Percentiles rank a stretch among this genome's conserved stretches.
Conservation (phyloP, 2,888 invertebrate genomes). For the Allacma fusca region DNA sequence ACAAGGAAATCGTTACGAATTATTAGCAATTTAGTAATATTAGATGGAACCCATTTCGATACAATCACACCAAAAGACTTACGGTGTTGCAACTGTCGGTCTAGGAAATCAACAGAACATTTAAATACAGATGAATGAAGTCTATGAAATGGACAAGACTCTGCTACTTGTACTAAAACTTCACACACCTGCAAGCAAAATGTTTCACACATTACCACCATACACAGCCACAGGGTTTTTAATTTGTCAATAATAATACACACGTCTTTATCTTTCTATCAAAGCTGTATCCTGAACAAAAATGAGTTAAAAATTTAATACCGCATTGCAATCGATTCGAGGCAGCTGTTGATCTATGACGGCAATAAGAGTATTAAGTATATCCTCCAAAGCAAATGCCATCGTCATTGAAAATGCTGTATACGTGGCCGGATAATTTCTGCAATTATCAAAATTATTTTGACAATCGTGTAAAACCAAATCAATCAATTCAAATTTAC, state of each 20-base stretch:
- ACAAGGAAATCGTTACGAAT: neutral
- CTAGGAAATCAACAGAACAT: conserved; percentile 30
- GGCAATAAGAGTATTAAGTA: conserved; percentile 33
- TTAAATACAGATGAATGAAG: conserved; percentile 42
- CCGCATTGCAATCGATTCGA: conserved; percentile 31
- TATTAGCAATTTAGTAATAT: neutral
- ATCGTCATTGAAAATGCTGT: conserved; percentile 45
- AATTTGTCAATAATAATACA: too few species aligned
- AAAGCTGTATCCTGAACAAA: too few species aligned
- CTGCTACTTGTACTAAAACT: conserved; percentile 36
- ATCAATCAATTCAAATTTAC: too few species aligned
- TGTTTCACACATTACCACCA: neutral
- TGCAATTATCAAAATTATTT: neutral
- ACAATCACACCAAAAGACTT: too few species aligned
- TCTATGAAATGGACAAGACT: conserved; percentile 41
- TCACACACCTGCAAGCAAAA: conserved; percentile 31
- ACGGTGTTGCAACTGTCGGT: conserved; percentile 33
- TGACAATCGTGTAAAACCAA: too few species aligned
- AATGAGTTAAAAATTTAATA: too few species aligned
- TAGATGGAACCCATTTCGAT: neutral
- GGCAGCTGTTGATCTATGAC: conserved; percentile 39
- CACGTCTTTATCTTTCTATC: too few species aligned
- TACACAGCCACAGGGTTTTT: too few species aligned
- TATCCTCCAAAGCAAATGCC: conserved; percentile 44
- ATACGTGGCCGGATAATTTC: conserved; percentile 42